phyloP scores from a whole-genome alignment of 64 coral and sea anemone genomes.

The Dendrophyllia cribrosa region DNA sequence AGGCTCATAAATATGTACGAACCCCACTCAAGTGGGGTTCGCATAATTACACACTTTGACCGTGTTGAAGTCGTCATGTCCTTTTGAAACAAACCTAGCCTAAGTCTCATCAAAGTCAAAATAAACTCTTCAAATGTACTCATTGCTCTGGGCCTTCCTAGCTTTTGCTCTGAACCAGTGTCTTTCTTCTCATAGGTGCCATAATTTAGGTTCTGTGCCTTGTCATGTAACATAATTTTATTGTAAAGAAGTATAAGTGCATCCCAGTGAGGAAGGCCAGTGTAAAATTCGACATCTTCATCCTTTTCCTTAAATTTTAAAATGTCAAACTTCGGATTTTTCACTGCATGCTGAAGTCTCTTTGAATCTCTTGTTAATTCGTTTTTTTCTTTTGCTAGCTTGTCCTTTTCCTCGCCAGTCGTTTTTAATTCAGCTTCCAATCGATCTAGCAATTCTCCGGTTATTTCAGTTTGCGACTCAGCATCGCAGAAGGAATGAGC shows the following conservation, averaged over 20 bases:
- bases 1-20: too few species aligned
- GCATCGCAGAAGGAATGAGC: not conserved
- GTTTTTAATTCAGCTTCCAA: not conserved
- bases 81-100: not conserved
- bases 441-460: not conserved
- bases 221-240: not conserved
- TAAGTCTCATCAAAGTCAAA: slow-evolving; percentile 36
- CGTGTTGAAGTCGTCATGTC: too few species aligned
- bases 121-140: not conserved
- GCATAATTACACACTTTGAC: too few species aligned
- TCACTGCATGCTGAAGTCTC: not conserved
- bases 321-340: slow-evolving; percentile 42
- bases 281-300: slow-evolving; percentile 58
- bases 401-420: not conserved
- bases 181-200: slow-evolving; percentile 39
- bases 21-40: too few species aligned
- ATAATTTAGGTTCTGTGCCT: slow-evolving; percentile 30
- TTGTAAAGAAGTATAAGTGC: slow-evolving; percentile 15
- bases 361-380: slow-evolving; percentile 3
- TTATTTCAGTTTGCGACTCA: not conserved
- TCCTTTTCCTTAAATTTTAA: slow-evolving; percentile 25
- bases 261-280: slow-evolving; percentile 39
- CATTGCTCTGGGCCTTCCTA: not conserved
- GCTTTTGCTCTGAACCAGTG: slow-evolving; percentile 40
- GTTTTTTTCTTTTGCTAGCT: not conserved